Conservation (phyloP, 2,888 invertebrate species). For the Deroplatys truncata region DNA sequence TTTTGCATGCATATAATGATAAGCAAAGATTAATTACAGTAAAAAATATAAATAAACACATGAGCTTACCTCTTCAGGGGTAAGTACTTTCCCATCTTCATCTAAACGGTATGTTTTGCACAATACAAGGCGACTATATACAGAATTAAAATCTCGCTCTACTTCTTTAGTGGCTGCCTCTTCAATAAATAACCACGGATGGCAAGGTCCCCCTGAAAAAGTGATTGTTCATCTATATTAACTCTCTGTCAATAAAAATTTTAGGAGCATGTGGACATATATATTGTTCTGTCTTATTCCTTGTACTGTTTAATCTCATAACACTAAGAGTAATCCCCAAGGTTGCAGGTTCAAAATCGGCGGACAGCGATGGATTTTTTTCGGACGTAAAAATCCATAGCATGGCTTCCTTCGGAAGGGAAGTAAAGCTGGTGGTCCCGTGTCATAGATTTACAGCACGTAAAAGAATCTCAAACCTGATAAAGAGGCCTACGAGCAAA, state of each 20-base stretch:
- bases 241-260: neutral
- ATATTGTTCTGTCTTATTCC: neutral
- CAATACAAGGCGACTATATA: constrained; percentile 91
- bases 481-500: too few relatives aligned
- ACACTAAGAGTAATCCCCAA: too few relatives aligned
- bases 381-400: too few relatives aligned
- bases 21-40: too few relatives aligned
- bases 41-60: too few relatives aligned
- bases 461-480: too few relatives aligned
- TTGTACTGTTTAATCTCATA: neutral
- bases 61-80: constrained; percentile 82
- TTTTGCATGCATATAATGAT: too few relatives aligned
- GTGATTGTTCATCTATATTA: neutral
- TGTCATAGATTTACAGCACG: too few relatives aligned
- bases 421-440: too few relatives aligned
- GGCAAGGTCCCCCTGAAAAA: constrained; percentile 77
- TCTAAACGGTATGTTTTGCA: constrained; percentile 98
- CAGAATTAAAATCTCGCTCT: constrained; percentile 96
- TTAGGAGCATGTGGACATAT: neutral
- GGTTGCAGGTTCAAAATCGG: too few relatives aligned
- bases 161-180: constrained; percentile 95
- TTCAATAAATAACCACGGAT: constrained; percentile 98
- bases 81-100: constrained; percentile 98
- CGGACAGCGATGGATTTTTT: too few relatives aligned
- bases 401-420: too few relatives aligned